Evolutionary conservation across 30 jellyfish, hydroid and myxozoan genomes (phyloP).

Genomic region (Chrysaora quinquecirrha): DNA sequence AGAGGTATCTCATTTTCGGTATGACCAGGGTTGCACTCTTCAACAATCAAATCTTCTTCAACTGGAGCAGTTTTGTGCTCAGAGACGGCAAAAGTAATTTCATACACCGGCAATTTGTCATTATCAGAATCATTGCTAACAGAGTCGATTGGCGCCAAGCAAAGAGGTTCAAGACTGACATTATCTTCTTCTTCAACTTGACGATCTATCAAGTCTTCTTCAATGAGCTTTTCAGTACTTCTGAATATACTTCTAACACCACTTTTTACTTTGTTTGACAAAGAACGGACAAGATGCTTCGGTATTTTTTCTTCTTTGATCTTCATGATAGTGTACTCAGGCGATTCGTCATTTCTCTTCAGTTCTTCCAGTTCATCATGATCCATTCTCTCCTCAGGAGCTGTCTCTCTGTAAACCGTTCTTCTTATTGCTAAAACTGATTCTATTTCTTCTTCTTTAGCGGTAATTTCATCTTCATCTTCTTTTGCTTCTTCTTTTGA

Average conservation of each 20-base stretch:
- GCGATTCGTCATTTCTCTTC: background rate
- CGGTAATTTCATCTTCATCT: background rate
- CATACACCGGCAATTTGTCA: background rate
- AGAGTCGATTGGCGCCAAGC: background rate
- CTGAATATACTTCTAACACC: background rate
- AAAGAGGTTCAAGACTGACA: background rate
- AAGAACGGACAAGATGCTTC: background rate
- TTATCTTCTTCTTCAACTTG: background rate
- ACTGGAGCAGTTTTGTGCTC: background rate
- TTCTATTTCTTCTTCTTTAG: background rate
- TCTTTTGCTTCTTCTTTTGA: background rate
- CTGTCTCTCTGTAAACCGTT: background rate
- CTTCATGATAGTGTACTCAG: background rate
- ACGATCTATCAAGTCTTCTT: background rate
- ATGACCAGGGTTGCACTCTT: background rate
- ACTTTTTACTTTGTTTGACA: background rate
- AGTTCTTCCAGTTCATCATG: background rate
- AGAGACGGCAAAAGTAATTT: background rate
- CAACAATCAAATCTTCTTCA: background rate
- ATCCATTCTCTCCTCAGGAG: background rate
- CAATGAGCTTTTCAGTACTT: background rate
- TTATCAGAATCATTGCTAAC: background rate
- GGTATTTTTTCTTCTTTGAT: background rate
- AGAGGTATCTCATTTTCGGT: background rate
- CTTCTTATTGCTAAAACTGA: background rate